These are phyloP conservation scores for Ellobius talpinus DNA, from an alignment of 2,113 vertebrate species.

Conservation along the genomic window DNA sequence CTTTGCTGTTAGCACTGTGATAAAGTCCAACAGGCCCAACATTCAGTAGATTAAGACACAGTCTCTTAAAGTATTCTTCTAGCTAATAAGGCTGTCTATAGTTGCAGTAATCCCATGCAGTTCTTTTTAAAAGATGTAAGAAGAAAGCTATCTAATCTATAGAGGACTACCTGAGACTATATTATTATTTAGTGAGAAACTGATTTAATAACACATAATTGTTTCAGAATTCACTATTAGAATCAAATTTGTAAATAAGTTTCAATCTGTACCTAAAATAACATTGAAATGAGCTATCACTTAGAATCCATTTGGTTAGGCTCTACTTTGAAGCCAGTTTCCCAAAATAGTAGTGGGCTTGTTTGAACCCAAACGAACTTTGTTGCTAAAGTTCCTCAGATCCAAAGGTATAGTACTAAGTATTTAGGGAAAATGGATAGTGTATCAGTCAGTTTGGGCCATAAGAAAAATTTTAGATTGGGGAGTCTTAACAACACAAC, in stretches of 20 bases:
- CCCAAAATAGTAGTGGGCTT: background rate
- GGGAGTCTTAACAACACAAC: background rate
- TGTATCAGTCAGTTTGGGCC: background rate
- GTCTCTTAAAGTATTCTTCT: background rate
- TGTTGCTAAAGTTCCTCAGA: background rate
- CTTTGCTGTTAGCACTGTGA: background rate
- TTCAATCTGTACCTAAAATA: slow-evolving; percentile 17
- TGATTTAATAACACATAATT: background rate
- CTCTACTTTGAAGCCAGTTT: background rate
- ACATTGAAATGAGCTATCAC: slow-evolving; percentile 10
- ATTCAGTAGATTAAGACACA: background rate
- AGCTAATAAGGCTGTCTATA: background rate
- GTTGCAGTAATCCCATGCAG: background rate
- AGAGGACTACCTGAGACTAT: background rate
- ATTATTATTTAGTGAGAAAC: background rate
- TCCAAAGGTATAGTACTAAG: background rate
- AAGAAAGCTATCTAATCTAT: slow-evolving; percentile 17
- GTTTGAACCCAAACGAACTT: background rate
- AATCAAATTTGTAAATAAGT: background rate
- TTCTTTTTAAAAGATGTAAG: background rate
- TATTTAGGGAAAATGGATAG: background rate
- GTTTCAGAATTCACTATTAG: background rate
- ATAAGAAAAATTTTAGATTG: background rate
- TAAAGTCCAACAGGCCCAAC: background rate
- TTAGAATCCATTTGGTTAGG: background rate